Conservation (phyloP, 2,797 vertebrate species). For the Sebastes taczanowskii region DNA sequence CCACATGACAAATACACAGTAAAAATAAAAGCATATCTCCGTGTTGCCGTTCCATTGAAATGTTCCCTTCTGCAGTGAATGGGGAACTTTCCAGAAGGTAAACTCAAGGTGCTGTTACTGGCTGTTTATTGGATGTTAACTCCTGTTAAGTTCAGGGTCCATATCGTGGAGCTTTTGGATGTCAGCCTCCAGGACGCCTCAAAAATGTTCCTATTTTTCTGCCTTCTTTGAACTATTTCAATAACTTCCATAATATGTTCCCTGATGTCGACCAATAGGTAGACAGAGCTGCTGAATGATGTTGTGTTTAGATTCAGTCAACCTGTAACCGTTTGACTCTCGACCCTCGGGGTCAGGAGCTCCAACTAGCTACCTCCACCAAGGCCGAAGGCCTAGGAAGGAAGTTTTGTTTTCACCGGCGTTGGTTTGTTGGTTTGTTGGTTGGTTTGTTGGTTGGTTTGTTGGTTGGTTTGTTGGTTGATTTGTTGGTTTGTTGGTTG, state of each 20-base stretch:
- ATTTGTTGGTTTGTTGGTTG: accelerated
- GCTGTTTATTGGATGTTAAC: background rate
- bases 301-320: no score
- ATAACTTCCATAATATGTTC: no score
- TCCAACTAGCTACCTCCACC: no score
- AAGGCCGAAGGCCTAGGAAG: no score
- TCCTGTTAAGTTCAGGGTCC: background rate
- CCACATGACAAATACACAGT: background rate
- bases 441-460: accelerated
- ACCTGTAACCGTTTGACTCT: no score
- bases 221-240: no score
- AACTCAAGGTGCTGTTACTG: background rate
- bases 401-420: no score
- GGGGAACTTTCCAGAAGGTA: no score
- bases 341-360: no score
- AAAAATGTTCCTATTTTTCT: accelerated
- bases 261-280: no score
- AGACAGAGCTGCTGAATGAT: no score
- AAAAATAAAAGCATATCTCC: background rate
- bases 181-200: background rate
- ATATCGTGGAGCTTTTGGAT: background rate
- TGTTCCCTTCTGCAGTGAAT: background rate
- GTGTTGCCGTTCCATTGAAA: background rate
- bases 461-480: accelerated
- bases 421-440: no score